Evolutionary conservation across 2,113 vertebrate species (phyloP).

Genomic region (Protobothrops mucrosquamatus): DNA sequence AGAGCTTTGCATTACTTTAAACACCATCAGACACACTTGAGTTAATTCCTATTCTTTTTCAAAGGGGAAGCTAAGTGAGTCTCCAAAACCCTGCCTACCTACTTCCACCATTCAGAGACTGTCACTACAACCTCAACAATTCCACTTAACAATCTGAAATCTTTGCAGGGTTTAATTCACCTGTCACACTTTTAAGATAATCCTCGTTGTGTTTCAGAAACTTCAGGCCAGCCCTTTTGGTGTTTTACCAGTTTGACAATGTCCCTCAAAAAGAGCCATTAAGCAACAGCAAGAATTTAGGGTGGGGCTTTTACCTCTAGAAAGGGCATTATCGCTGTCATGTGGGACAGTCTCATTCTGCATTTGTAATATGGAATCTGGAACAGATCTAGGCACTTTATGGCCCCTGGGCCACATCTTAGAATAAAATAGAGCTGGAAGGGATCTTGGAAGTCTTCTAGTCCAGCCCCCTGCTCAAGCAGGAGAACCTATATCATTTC

Average conservation of each 20-base stretch:
- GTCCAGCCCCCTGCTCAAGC: no score
- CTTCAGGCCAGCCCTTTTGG: not conserved
- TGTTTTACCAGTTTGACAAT: not conserved
- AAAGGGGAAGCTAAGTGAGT: not conserved
- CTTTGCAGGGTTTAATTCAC: not conserved
- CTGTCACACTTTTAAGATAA: not conserved
- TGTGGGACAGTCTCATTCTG: not conserved
- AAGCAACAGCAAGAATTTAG: not conserved
- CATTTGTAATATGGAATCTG: not conserved
- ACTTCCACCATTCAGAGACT: constrained; percentile 27
- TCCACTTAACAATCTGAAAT: not conserved
- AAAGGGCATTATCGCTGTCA: not conserved
- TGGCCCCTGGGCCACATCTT: not conserved
- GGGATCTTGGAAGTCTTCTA: no score
- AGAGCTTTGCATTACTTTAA: constrained; percentile 49
- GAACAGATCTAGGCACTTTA: not conserved
- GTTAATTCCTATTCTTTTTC: constrained; percentile 36
- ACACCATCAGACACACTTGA: constrained; percentile 20
- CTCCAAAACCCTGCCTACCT: constrained; percentile 40
- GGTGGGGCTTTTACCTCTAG: not conserved
- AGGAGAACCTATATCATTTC: no score
- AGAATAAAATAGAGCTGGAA: no score
- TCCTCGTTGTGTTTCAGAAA: not conserved
- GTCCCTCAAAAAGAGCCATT: not conserved
- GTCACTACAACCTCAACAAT: constrained; percentile 18